Conservation (phyloP, 2,113 vertebrate genomes). For the Hassar affinis region DNA sequence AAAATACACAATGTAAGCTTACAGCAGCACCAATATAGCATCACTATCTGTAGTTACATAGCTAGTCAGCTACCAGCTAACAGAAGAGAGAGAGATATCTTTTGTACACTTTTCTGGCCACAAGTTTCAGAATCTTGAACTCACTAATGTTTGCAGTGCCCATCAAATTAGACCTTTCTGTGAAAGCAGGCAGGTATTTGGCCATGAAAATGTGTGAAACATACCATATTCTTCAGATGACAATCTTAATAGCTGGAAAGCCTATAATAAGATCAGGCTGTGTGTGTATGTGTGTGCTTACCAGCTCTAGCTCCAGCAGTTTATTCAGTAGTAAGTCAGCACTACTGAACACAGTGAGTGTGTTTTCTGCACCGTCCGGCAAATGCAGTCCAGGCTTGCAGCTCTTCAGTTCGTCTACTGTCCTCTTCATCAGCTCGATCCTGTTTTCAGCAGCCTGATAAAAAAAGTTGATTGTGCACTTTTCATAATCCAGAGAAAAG, state of each 20-base stretch:
- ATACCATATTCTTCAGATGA: neutral
- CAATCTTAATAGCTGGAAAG: neutral
- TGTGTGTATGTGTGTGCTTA: slow-evolving; percentile 42
- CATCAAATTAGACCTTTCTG: neutral
- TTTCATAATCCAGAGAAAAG: neutral
- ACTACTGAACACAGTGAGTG: slow-evolving; percentile 78
- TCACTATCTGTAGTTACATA: too few species aligned
- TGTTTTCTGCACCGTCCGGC: slow-evolving; percentile 71
- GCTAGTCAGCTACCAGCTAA: too few species aligned
- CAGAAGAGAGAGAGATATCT: neutral
- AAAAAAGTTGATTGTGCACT: too few species aligned
- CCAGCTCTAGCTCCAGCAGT: slow-evolving; percentile 80
- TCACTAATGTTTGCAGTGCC: neutral
- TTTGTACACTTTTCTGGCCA: neutral
- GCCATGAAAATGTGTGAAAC: neutral
- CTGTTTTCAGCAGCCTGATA: slow-evolving; percentile 76
- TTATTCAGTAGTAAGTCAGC: slow-evolving; percentile 75
- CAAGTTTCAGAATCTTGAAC: neutral
- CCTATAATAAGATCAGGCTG: neutral
- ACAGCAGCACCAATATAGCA: neutral
- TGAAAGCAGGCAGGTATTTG: neutral
- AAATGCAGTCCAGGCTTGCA: slow-evolving; percentile 77
- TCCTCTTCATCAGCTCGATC: slow-evolving; percentile 80
- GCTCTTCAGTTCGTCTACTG: slow-evolving; percentile 76
- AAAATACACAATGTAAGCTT: neutral